Evolutionary conservation across 2,797 vertebrate genomes (phyloP).

Genomic region (Arctocebus calabarensis): DNA sequence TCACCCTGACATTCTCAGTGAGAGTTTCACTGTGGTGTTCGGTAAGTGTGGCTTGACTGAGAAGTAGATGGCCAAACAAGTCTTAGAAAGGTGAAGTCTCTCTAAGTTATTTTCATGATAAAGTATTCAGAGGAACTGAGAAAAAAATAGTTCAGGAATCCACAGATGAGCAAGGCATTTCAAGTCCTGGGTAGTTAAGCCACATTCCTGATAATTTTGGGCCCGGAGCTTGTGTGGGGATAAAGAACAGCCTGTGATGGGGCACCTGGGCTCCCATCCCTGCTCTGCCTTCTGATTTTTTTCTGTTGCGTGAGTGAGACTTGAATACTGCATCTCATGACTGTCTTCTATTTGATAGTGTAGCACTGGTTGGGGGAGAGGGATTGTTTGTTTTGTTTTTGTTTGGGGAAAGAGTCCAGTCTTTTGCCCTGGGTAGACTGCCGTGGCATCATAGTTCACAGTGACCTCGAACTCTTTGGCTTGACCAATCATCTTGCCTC

Average conservation of each 20-base stretch:
- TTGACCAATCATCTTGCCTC: too few species aligned
- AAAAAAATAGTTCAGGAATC: neutral
- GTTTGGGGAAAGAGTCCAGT: too few species aligned
- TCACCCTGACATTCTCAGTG: neutral
- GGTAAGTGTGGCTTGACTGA: neutral
- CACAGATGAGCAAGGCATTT: neutral
- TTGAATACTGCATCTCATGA: neutral
- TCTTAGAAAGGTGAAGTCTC: neutral
- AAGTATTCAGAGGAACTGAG: neutral
- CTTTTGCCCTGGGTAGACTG: too few species aligned
- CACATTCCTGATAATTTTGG: neutral
- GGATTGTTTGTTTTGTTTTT: too few species aligned
- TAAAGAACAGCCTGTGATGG: neutral
- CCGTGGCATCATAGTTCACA: too few species aligned
- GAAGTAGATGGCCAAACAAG: neutral
- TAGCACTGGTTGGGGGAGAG: too few species aligned
- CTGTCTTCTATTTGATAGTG: neutral
- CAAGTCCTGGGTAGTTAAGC: neutral
- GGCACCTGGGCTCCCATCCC: fast-evolving
- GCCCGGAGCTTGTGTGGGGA: neutral
- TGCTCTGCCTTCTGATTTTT: neutral
- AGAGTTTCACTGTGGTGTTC: too few species aligned
- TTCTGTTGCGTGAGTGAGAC: neutral
- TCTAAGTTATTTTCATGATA: slow-evolving; percentile 35
- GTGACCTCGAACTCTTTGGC: too few species aligned